A percentile compares a stretch with the other conserved stretches of the same genome.
phyloP scores from a whole-genome alignment of 2,113 vertebrate species.

The Brachypteracias leptosomus region DNA sequence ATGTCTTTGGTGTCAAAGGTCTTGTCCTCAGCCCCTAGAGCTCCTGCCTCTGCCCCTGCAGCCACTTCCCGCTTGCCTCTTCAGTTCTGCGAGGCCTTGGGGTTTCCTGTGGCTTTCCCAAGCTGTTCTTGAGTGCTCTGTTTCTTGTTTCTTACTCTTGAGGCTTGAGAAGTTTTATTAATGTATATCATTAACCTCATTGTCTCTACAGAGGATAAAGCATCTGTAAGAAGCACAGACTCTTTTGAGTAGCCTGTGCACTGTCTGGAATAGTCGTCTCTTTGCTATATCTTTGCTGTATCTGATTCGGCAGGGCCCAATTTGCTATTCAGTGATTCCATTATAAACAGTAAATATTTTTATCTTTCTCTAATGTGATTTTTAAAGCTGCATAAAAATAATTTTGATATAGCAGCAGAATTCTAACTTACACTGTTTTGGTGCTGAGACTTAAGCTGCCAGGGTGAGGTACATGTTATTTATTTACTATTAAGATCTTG shows the following conservation, averaged over 20 bases:
- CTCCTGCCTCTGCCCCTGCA: rapidly evolving
- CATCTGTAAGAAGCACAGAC: neutral
- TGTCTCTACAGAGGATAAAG: neutral
- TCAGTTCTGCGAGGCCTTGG: rapidly evolving
- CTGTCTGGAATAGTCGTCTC: neutral
- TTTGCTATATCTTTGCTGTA: neutral
- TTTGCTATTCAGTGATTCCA: neutral
- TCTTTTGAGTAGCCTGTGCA: rapidly evolving
- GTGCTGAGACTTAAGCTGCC: neutral
- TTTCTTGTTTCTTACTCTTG: neutral
- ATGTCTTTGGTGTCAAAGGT: rapidly evolving
- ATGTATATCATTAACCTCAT: neutral
- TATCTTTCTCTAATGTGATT: neutral
- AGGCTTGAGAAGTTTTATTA: neutral
- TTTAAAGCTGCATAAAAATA: neutral
- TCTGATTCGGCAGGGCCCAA: neutral
- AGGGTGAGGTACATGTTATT: neutral
- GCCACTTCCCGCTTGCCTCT: rapidly evolving
- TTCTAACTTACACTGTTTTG: neutral
- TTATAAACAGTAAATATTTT: slow-evolving; percentile 6
- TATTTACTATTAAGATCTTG: neutral
- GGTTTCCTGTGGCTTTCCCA: neutral
- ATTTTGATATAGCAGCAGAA: neutral
- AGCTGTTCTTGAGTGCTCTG: neutral
- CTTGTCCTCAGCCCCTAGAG: rapidly evolving